Evolutionary conservation across 2,113 vertebrate genomes (phyloP), one percentile per base, ranked within the genome.

Genomic region (Symphodus melops): DNA sequence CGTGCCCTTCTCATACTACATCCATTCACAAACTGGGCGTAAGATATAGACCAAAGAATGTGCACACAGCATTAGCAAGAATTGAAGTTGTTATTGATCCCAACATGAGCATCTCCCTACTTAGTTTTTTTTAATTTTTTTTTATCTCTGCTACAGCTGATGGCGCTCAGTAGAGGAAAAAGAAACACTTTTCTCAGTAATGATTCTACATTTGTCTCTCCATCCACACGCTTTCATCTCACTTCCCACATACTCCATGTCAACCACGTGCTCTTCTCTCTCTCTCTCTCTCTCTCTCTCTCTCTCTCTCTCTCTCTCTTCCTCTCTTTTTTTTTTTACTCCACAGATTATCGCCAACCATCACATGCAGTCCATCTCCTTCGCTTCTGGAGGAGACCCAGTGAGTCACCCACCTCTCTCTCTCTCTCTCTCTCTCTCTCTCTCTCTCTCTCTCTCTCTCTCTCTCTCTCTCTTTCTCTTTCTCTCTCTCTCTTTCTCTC

Each of bases 301-400:
- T 74, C 49, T 20, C 56, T 44, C 16, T 60, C 41, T 59, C 61
- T 69, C 64, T 73, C 41, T 61, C 39, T 63, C 41, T 70, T 60
- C 41, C 49, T 71, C 51, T 78, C 64, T 74, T 44, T 20, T 53
- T 44, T 19, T 60, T 59, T 62, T 86, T 73, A 84, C 81, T 87
- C 78, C 74, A 81, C 95, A 98, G 97, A 98, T 98, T 92, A 98
- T 98, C 0, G 96, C 97, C 93, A 98, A 97, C 87, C 97, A 98
- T 88, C 97, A 98, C 89, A 98, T 98, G 97, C 96, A 98, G 87
- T 98, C 97, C 82, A 98, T 98, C 91, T 98, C 97, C 55, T 98
- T 98, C 0, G 97, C 97, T 0, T 98, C 97, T 1, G 97, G 97
- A 76, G 97, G 97, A 86, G 97, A 98, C 91, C 96, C 97, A 93